Conservation (phyloP, 2,113 vertebrate species). For the Eupsittula cactorum region DNA sequence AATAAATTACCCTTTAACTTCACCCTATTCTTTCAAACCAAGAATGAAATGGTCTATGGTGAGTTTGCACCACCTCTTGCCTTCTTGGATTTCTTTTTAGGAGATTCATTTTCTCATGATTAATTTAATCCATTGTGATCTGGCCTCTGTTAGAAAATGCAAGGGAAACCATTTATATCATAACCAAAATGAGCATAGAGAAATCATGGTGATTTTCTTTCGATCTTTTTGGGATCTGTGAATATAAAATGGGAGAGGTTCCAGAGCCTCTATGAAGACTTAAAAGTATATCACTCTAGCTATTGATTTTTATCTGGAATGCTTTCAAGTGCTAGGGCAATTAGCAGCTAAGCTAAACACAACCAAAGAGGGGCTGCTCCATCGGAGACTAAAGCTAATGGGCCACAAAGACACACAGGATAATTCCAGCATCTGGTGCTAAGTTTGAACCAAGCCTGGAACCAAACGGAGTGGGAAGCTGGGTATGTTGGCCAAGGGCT, state of each 20-base stretch:
- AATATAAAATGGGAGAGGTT: not conserved
- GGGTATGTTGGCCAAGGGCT: not conserved
- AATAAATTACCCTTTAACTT: not conserved
- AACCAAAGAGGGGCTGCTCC: not conserved
- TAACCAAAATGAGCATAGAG: not conserved
- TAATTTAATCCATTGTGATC: not conserved
- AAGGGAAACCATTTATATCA: not conserved
- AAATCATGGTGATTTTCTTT: not conserved
- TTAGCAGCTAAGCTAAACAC: not conserved
- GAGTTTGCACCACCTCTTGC: not conserved
- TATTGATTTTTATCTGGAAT: not conserved
- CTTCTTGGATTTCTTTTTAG: not conserved
- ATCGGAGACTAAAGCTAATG: not conserved
- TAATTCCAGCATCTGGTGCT: not conserved
- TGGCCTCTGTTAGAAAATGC: not conserved
- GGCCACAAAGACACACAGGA: fast-evolving
- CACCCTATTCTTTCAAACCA: not conserved
- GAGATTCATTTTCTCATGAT: not conserved
- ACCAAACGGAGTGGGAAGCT: not conserved
- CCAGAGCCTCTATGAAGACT: not conserved
- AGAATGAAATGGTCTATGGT: not conserved
- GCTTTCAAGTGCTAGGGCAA: not conserved
- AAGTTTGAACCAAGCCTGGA: not conserved
- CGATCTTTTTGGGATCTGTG: not conserved
- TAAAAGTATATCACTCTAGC: not conserved